phyloP scores from a whole-genome alignment of 2,888 invertebrate species.

The Octodonta nipae region DNA sequence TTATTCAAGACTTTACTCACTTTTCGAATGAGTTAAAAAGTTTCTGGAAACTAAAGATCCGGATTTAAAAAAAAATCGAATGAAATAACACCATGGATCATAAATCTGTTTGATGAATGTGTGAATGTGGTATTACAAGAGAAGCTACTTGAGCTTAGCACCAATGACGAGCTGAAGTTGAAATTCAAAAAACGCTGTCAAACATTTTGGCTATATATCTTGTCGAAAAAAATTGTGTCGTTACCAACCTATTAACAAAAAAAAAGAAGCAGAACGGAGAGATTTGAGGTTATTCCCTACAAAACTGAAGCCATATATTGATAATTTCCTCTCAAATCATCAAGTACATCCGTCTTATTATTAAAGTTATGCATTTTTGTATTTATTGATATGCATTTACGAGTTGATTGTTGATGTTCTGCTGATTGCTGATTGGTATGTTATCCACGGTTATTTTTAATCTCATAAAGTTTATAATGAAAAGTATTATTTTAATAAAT shows the following conservation, averaged over 20 bases:
- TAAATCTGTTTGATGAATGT: background rate
- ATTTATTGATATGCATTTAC: background rate
- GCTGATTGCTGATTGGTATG: too few relatives aligned
- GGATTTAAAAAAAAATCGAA: too few relatives aligned
- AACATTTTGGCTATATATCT: slow-evolving; percentile 1
- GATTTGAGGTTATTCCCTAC: background rate
- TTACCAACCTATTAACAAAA: background rate
- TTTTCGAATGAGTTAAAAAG: too few relatives aligned
- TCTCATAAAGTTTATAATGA: too few relatives aligned
- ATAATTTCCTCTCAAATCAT: background rate
- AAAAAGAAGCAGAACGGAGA: too few relatives aligned
- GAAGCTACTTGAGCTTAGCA: background rate
- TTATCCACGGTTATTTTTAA: too few relatives aligned
- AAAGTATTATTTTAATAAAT: background rate
- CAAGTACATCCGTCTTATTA: background rate
- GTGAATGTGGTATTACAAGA: slow-evolving; percentile 2
- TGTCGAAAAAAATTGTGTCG: background rate
- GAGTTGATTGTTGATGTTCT: too few relatives aligned
- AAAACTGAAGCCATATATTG: background rate
- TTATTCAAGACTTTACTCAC: too few relatives aligned
- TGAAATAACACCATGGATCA: slow-evolving; percentile 2
- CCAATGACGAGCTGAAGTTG: background rate
- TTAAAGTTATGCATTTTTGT: background rate
- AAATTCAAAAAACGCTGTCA: slow-evolving; percentile 1
- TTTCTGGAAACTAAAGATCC: too few relatives aligned